These are phyloP conservation scores for Pelecanoides urinatrix DNA, from an alignment of 2,113 vertebrate genomes.

Conservation along the genomic window DNA sequence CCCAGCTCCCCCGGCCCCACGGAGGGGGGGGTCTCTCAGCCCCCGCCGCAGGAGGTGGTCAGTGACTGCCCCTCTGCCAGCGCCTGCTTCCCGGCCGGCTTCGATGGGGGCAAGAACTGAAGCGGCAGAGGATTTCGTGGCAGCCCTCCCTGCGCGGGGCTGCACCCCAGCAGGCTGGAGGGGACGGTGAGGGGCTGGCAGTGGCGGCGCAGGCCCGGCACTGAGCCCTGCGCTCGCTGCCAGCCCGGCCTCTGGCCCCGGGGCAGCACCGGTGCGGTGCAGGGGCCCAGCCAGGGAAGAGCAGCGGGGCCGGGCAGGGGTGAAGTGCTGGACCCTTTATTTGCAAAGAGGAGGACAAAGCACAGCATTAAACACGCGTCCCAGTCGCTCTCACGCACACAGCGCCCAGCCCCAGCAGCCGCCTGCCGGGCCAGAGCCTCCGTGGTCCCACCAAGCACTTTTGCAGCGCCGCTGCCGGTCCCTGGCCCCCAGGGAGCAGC, in stretches of 20 bases:
- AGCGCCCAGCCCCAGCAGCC: background rate
- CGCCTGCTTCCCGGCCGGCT: background rate
- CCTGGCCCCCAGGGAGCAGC: background rate
- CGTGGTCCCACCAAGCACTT: background rate
- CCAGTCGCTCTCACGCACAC: background rate
- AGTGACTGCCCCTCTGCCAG: background rate
- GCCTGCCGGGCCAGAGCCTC: background rate
- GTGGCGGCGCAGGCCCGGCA: fast-evolving
- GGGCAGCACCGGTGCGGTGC: too few species aligned
- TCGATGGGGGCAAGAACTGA: background rate
- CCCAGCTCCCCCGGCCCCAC: too few species aligned
- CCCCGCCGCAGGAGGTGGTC: background rate
- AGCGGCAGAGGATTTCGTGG: background rate
- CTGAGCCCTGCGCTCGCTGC: background rate
- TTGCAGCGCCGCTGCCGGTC: fast-evolving
- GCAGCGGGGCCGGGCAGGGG: background rate
- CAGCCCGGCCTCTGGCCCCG: background rate
- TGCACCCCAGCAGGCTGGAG: background rate
- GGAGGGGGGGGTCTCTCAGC: too few species aligned
- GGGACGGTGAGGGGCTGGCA: background rate
- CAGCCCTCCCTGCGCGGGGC: background rate
- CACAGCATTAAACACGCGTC: fast-evolving
- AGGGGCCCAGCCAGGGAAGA: too few species aligned
- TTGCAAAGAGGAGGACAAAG: background rate
- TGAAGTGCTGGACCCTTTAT: background rate